Evolutionary conservation across 1,140 invertebrate species (phyloP).

Genomic region (Lasioglossum albipes): DNA sequence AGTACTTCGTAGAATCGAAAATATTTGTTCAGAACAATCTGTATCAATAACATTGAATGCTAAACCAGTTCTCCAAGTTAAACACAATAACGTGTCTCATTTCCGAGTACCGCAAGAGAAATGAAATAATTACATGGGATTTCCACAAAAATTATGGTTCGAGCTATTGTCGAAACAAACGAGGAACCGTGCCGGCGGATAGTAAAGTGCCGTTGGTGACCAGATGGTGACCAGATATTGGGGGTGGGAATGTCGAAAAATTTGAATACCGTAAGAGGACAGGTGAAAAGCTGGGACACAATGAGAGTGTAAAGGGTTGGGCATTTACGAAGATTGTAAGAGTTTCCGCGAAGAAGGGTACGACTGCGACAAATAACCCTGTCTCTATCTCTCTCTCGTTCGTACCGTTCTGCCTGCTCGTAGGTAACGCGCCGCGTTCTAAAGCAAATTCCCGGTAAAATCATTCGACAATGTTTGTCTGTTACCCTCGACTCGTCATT

Average conservation of each 20-base stretch:
- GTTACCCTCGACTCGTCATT: constrained; percentile 9
- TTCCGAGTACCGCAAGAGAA: no score
- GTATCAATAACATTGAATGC: no score
- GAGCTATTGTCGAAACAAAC: no score
- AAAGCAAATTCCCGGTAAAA: constrained; percentile 28
- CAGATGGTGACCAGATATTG: no score
- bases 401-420: background rate
- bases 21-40: no score
- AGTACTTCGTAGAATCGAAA: no score
- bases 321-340: constrained; percentile 8
- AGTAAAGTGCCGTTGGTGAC: background rate
- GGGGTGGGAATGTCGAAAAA: background rate
- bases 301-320: constrained; percentile 18
- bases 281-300: background rate
- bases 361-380: background rate
- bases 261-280: constrained; percentile 7
- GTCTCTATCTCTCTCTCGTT: background rate
- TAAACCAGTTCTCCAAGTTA: no score
- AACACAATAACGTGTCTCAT: no score
- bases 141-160: no score
- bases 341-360: constrained; percentile 22
- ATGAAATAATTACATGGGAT: no score
- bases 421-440: background rate
- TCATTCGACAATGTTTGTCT: constrained; percentile 29
- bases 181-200: no score